phyloP scores from a whole-genome alignment of 2,113 vertebrate genomes.

The Felis catus region DNA sequence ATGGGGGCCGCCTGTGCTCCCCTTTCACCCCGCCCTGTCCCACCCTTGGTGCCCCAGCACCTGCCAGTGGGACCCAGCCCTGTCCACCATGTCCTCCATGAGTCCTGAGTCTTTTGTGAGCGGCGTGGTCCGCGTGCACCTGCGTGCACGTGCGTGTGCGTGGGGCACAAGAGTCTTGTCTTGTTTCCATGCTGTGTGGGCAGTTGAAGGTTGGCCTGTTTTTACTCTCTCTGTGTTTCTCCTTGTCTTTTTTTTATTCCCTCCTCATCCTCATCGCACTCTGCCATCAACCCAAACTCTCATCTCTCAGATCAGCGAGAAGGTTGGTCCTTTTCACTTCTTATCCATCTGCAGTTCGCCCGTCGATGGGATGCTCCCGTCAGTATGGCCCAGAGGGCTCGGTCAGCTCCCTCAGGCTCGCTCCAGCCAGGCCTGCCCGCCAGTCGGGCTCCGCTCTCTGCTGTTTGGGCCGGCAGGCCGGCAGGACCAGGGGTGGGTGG shows the following conservation, averaged over 20 bases:
- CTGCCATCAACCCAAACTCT: conserved; percentile 95
- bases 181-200: conserved; percentile 89
- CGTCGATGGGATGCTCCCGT: conserved; percentile 86
- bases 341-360: conserved; percentile 90
- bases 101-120: conserved; percentile 62
- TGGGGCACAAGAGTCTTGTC: conserved; percentile 86
- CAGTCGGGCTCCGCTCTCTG: neutral
- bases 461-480: conserved; percentile 76
- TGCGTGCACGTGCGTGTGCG: conserved; percentile 66
- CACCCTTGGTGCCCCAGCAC: neutral
- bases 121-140: conserved; percentile 60
- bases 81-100: conserved; percentile 52
- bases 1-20: conserved; percentile 38
- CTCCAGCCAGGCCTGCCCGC: conserved; percentile 61
- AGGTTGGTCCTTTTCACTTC: conserved; percentile 99
- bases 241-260: conserved; percentile 94
- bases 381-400: conserved; percentile 86
- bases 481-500: conserved; percentile 78
- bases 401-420: conserved; percentile 66
- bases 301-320: conserved; percentile 99
- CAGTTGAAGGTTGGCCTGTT: conserved; percentile 97
- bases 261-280: conserved; percentile 96
- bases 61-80: neutral
- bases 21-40: neutral
- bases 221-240: conserved; percentile 99